Evolutionary conservation across 1,140 invertebrate genomes (phyloP).

Genomic region (Vollenhovia emeryi): DNA sequence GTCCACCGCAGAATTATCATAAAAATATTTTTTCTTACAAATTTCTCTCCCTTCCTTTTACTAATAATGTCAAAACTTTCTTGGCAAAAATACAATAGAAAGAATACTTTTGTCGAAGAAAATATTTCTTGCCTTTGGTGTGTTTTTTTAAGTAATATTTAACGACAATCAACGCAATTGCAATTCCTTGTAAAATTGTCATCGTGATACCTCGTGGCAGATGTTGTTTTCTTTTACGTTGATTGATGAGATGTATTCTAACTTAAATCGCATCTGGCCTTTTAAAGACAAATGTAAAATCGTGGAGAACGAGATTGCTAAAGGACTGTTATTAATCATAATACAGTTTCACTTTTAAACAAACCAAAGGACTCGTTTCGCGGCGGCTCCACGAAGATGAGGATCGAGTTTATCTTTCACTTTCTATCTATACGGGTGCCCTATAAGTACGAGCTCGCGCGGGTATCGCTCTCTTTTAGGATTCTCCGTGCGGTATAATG

Average conservation of each 20-base stretch:
- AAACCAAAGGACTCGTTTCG: neutral
- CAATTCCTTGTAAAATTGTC: neutral
- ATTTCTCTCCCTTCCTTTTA: neutral
- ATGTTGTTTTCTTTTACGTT: neutral
- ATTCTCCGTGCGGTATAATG: slow-evolving; percentile 60
- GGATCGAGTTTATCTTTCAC: slow-evolving; percentile 35
- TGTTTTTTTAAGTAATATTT: neutral
- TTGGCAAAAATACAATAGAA: neutral
- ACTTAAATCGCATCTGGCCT: neutral
- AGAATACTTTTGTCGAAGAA: neutral
- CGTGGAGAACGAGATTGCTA: neutral
- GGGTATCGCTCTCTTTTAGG: slow-evolving; percentile 28
- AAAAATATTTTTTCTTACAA: neutral
- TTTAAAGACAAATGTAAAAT: neutral
- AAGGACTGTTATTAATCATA: neutral
- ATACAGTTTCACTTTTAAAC: slow-evolving; percentile 16
- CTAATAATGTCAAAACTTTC: neutral
- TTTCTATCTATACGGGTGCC: slow-evolving; percentile 20
- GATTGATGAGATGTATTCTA: neutral
- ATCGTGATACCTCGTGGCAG: neutral
- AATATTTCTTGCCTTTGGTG: neutral
- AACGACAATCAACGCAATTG: slow-evolving; percentile 3
- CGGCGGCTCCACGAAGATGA: neutral
- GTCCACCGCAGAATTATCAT: neutral
- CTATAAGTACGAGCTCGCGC: neutral